A percentile compares a stretch with the other conserved stretches of the same genome.
Evolutionary conservation across 2,113 vertebrate genomes (phyloP).

Genomic region (Puma concolor): DNA sequence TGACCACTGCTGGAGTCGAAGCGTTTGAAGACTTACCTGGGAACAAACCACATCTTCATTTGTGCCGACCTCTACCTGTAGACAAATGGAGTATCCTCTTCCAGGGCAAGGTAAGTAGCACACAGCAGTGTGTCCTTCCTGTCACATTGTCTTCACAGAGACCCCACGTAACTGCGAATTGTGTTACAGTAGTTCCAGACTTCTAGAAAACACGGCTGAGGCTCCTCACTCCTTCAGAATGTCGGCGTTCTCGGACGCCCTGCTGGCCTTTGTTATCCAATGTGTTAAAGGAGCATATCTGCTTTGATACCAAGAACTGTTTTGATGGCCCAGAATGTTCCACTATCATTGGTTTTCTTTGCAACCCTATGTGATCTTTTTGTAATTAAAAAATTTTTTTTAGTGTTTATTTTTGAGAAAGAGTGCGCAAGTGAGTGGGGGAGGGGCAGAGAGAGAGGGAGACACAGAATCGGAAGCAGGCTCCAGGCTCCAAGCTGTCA

Average conservation of each 20-base stretch:
- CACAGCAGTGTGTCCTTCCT: not conserved
- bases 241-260: accelerated
- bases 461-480: too few species aligned
- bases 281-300: not conserved
- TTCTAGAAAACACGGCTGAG: accelerated
- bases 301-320: not conserved
- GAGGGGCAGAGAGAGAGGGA: too few species aligned
- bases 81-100: accelerated
- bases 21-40: not conserved
- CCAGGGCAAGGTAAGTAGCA: accelerated
- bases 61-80: not conserved
- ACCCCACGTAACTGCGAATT: too few species aligned
- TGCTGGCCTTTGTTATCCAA: accelerated
- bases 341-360: not conserved
- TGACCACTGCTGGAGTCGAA: too few species aligned
- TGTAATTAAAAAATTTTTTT: too few species aligned
- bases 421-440: too few species aligned
- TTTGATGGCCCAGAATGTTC: not conserved
- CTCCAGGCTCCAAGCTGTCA: too few species aligned
- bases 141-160: accelerated
- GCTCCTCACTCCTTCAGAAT: accelerated
- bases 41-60: not conserved
- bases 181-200: not conserved
- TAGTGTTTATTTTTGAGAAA: too few species aligned
- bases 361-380: not conserved